Conservation (phyloP, 2,113 vertebrate species). For the Eurypyga helias region DNA sequence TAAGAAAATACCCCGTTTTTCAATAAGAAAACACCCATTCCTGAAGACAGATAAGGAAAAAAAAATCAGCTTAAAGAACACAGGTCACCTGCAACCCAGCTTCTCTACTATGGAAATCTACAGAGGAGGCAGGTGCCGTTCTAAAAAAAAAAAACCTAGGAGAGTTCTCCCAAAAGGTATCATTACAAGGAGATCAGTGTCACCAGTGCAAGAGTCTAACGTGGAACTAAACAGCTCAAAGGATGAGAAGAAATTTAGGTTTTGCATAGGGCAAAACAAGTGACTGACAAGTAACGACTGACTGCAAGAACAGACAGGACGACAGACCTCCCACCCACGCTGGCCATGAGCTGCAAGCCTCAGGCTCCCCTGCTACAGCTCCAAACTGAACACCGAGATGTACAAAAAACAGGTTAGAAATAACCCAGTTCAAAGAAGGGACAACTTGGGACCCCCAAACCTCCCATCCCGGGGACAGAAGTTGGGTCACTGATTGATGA, state of each 20-base stretch:
- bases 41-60: not conserved
- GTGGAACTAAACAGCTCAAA: not conserved
- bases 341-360: not conserved
- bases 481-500: not conserved
- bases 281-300: accelerated
- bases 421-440: not conserved
- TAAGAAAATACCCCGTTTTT: not conserved
- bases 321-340: accelerated
- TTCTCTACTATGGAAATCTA: not conserved
- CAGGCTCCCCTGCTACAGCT: not conserved
- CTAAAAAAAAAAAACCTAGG: not conserved
- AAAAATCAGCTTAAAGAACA: not conserved
- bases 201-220: not conserved
- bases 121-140: not conserved
- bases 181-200: not conserved
- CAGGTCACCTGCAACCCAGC: not conserved
- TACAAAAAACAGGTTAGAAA: not conserved
- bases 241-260: not conserved
- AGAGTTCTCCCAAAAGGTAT: not conserved
- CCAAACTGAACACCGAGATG: not conserved
- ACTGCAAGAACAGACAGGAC: not conserved
- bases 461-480: not conserved
- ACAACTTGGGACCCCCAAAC: not conserved
- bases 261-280: not conserved
- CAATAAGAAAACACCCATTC: not conserved